Evolutionary conservation across 2,113 vertebrate genomes (phyloP).

Genomic region (Calyptomena viridis): DNA sequence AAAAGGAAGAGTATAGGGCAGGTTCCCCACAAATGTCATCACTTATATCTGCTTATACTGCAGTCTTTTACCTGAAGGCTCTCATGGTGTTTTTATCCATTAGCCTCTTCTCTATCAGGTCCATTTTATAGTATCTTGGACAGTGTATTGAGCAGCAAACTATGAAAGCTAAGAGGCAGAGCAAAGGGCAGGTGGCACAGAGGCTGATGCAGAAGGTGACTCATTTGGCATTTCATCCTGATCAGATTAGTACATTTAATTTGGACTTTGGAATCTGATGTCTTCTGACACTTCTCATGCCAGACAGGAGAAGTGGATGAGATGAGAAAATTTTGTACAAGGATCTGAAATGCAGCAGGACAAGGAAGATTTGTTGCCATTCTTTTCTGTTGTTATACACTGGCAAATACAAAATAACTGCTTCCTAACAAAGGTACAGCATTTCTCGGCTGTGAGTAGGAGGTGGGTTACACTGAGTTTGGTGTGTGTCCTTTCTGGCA

Average conservation of each 20-base stretch:
- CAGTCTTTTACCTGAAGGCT: not conserved
- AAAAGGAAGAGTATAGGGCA: not conserved
- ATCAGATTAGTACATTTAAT: constrained; percentile 64
- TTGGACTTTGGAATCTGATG: not conserved
- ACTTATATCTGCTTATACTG: not conserved
- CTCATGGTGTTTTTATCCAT: constrained; percentile 12
- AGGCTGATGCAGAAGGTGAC: constrained; percentile 47
- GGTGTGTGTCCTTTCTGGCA: not conserved
- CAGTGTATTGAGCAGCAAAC: not conserved
- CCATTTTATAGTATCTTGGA: constrained; percentile 23
- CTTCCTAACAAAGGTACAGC: not conserved
- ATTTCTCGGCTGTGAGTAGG: not conserved
- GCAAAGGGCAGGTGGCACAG: constrained; percentile 49
- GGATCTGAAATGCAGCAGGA: not conserved
- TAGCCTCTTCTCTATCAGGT: constrained; percentile 8
- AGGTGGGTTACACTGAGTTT: not conserved
- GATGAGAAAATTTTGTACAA: not conserved
- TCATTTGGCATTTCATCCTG: constrained; percentile 62
- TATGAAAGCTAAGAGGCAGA: constrained; percentile 20
- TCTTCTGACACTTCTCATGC: constrained; percentile 31
- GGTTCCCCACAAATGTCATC: constrained; percentile 2
- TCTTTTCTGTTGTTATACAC: not conserved
- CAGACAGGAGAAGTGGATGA: not conserved
- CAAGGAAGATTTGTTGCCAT: not conserved
- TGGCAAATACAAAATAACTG: not conserved